Conservation (phyloP, 2,797 vertebrate species). For the Synaphobranchus kaupii region DNA sequence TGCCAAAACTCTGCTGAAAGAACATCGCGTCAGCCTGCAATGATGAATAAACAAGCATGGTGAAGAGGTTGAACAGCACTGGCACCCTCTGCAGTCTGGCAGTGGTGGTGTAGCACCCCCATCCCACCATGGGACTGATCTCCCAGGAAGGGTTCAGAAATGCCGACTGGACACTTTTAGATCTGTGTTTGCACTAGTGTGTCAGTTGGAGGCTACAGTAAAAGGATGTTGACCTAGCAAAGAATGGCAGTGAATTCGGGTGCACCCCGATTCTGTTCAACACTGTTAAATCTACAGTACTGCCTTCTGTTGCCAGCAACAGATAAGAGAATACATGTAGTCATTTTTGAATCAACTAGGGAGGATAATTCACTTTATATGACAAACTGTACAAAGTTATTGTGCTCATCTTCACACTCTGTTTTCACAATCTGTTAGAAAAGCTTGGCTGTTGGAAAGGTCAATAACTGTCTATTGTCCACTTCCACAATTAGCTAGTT, state of each 20-base stretch:
- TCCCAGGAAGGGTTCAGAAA: not conserved
- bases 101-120: conserved; percentile 41
- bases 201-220: not conserved
- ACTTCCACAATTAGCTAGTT: not conserved
- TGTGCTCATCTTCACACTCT: not conserved
- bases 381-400: conserved; percentile 10
- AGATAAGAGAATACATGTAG: not conserved
- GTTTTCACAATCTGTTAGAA: not conserved
- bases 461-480: not conserved
- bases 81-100: conserved; percentile 36
- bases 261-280: not conserved
- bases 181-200: not conserved
- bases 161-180: conserved; percentile 45
- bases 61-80: conserved; percentile 25
- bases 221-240: not conserved
- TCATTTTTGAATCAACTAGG: not conserved
- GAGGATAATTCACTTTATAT: not conserved
- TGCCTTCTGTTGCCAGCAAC: conserved; percentile 5
- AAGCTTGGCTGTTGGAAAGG: not conserved
- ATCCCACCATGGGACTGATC: conserved; percentile 31
- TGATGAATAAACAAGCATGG: conserved; percentile 64
- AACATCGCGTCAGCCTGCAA: conserved; percentile 40
- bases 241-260: not conserved
- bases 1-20: not conserved
- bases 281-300: not conserved